Evolutionary conservation across 2,797 vertebrate species (phyloP).

Genomic region (Poecilia wingei): DNA sequence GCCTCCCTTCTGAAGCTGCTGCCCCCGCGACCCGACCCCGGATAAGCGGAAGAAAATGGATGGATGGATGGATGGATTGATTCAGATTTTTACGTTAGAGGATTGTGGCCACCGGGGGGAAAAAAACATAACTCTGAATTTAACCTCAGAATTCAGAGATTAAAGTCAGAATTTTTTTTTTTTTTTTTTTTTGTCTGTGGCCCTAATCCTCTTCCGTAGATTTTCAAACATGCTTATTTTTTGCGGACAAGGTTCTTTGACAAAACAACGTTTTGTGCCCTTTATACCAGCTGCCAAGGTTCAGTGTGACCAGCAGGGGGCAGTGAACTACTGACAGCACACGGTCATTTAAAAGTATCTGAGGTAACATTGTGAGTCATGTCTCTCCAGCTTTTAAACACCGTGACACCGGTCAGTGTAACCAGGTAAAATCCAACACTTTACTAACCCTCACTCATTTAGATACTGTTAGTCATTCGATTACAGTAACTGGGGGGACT

Average conservation of each 20-base stretch:
- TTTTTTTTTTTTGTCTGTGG: too few relatives aligned
- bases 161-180: too few relatives aligned
- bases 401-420: conserved; percentile 5
- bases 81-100: neutral
- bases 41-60: too few relatives aligned
- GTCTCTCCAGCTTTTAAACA: neutral
- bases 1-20: too few relatives aligned
- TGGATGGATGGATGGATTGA: too few relatives aligned
- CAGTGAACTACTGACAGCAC: neutral
- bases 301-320: conserved; percentile 47
- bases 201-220: too few relatives aligned
- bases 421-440: conserved; percentile 12
- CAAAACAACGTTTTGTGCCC: neutral
- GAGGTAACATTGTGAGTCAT: conserved; percentile 13
- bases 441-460: neutral
- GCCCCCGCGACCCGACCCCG: too few relatives aligned
- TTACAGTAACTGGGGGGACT: neutral
- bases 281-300: neutral
- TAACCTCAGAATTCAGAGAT: too few relatives aligned
- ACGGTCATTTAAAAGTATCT: neutral
- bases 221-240: neutral
- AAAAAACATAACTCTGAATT: too few relatives aligned
- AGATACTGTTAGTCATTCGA: conserved; percentile 24
- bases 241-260: neutral
- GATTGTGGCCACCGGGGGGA: too few relatives aligned